Evolutionary conservation across 1,140 invertebrate genomes (phyloP), one percentile per base, ranked within the genome.

Genomic region (Atta colombica): DNA sequence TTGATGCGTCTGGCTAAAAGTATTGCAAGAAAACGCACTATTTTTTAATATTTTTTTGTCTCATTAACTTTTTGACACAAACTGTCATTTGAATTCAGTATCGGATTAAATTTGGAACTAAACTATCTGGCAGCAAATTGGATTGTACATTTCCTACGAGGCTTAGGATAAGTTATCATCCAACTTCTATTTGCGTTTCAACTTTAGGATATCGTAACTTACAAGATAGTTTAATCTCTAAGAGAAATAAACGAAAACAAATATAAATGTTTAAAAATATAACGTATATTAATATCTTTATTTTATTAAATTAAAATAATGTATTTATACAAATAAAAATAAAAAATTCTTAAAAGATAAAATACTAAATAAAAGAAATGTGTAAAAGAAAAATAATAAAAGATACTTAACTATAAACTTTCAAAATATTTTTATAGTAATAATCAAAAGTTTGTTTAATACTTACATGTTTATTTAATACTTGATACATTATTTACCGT

Each of bases 11-110:
- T 31, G 14, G 10, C 8, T 45, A 28, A 49, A 60, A 0, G 16
- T 2, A n/a, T 72, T 25, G 3, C 0, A n/a, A 72, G 10, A 21
- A 60, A 35, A 58, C 10, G 14, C 8, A 25, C 1, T 49, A 49
- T 74, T 84, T 21, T 35, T 35, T 35, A 35, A 39, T 39, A 39
- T 1, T 39, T 39, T 8, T 39, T 39, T 45, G 3, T 81, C 10
- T 55, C n/a, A n/a, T 80, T 28, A 18, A 80, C 35, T 4, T 61
- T 49, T 74, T n/a, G 55, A 74, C 18, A 74, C n/a, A n/a, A 45
- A 45, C 51, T 61, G 21, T 74, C 18, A 84, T n/a, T 58, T 8
- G 12, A 60, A 49, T 60, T 81, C 21, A 7, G 16, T 84, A 63
- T 82, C 53, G 10, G 6, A 58, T 81, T 18, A 49, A 4, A 72